Percentiles rank a stretch among this genome's conserved stretches.
Conservation (phyloP, 2,888 invertebrate genomes). For the Adelognathus sp. region DNA sequence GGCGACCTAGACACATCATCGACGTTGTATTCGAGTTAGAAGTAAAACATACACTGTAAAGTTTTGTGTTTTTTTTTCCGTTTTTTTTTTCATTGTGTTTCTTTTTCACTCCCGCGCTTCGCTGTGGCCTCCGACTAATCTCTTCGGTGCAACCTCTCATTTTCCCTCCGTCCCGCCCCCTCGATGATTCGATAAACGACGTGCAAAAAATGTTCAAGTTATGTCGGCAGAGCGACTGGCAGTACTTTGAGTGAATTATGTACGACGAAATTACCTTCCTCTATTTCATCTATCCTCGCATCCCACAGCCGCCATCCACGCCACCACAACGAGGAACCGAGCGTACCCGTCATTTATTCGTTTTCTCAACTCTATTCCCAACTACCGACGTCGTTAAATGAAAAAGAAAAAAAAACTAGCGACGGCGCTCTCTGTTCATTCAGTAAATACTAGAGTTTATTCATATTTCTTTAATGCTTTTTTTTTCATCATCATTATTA, state of each 20-base stretch:
- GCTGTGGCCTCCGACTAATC: not conserved
- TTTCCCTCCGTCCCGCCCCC: conserved; percentile 38
- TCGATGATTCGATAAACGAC: conserved; percentile 62
- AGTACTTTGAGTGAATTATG: conserved; percentile 72
- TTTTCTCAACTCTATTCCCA: conserved; percentile 29
- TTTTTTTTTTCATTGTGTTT: conserved; percentile 5
- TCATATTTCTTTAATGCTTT: conserved; percentile 61
- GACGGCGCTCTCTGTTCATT: conserved; percentile 66
- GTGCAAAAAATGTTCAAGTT: conserved; percentile 69
- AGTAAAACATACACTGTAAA: conserved; percentile 44
- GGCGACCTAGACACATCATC: conserved; percentile 56
- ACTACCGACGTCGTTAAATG: conserved; percentile 39
- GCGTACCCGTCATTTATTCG: conserved; percentile 9
- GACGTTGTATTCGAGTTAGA: conserved; percentile 45
- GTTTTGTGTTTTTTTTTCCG: conserved; percentile 6
- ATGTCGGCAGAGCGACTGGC: conserved; percentile 75
- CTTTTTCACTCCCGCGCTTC: conserved; percentile 2
- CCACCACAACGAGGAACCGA: conserved; percentile 25
- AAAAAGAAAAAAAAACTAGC: conserved; percentile 55
- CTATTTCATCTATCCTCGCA: conserved; percentile 38
- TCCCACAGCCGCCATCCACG: conserved; percentile 39
- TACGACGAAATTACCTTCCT: conserved; percentile 41
- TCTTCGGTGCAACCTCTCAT: not conserved
- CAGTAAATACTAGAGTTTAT: conserved; percentile 74
- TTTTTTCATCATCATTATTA: conserved; percentile 42